Evolutionary conservation across 2,888 invertebrate species (phyloP), one percentile per base, ranked within the genome.

Genomic region (Campaea margaritaria): DNA sequence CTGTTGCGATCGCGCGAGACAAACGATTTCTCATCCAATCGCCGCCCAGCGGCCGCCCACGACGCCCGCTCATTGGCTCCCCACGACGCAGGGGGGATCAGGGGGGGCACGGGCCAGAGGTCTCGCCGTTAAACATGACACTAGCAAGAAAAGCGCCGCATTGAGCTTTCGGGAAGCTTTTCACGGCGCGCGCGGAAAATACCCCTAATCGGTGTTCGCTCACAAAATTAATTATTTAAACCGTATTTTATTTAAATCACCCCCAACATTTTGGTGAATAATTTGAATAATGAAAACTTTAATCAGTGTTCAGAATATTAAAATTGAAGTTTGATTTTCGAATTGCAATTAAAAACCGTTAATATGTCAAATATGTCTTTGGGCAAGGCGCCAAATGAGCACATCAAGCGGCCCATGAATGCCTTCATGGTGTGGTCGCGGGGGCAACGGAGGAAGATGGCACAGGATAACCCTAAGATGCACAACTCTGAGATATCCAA

Each of bases 361-460:
- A 62, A 38, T 38, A 60, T 60, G 56, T 60, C 38, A 34, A 58
- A 50, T 60, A 92, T 92, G 92, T 92, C 92, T 49, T 75, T 91
- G 65, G 89, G 85, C 4, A 91, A 92, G 70, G 90, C 84, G 57
- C 86, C 85, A 14, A 81, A 94, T 71, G 96, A 96, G 83, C 97
- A 98, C 84, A 97, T 99, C 73, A 99, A 99, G 86, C 93, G 98
- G 70, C 98, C 98, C 0, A 98, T 98, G 98, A 98, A 98, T 85
- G 97, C 97, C 3, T 97, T 98, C 86, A 97, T 98, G 97, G 97
- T 98, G 67, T 98, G 97, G 97, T 97, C 97, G 0, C 90, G 97
- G 34, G 97, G 97, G 7, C 97, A 97, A 84, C 86, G 97, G 60
- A 91, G 97, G 69, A 97, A 97, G 90, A 98, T 98, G 96, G 97